A percentile compares a stretch with the other conserved stretches of the same genome.
These are phyloP conservation scores for Prolemur simus DNA, from an alignment of 2,113 vertebrate species.

Conservation along the genomic window DNA sequence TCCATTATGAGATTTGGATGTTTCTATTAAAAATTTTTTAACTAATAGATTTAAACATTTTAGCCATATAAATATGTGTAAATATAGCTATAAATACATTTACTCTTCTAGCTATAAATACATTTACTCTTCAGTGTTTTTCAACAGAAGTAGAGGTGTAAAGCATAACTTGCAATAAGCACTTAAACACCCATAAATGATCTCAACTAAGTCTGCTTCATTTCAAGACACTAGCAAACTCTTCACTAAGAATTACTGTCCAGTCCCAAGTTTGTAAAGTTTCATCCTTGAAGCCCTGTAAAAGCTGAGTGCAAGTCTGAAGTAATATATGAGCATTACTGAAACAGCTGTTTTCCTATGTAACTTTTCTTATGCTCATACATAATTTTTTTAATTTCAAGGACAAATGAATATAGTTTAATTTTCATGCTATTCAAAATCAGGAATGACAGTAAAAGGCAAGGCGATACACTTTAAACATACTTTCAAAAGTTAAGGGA, in stretches of 20 bases:
- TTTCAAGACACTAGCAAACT: not conserved
- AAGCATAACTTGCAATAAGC: not conserved
- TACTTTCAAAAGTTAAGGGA: constrained; percentile 39
- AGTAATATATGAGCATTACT: not conserved
- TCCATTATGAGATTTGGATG: not conserved
- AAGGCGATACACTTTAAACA: not conserved
- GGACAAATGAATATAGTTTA: not conserved
- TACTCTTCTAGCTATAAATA: not conserved
- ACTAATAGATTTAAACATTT: not conserved
- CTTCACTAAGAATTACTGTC: not conserved
- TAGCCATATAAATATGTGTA: not conserved
- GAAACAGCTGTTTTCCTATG: not conserved
- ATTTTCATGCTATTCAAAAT: constrained; percentile 10
- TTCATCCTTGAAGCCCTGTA: not conserved
- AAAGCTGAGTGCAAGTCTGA: not conserved
- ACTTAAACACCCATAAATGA: not conserved
- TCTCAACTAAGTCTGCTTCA: not conserved
- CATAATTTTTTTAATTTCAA: not conserved
- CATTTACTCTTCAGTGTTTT: not conserved
- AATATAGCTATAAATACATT: not conserved
- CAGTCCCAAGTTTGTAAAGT: not conserved
- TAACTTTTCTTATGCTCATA: not conserved
- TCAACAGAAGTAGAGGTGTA: not conserved
- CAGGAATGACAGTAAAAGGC: not conserved
- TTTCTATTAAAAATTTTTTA: not conserved